Evolutionary conservation across 2,797 vertebrate genomes (phyloP), one percentile per base, ranked within the genome.

Genomic region (Danio aesculapii): DNA sequence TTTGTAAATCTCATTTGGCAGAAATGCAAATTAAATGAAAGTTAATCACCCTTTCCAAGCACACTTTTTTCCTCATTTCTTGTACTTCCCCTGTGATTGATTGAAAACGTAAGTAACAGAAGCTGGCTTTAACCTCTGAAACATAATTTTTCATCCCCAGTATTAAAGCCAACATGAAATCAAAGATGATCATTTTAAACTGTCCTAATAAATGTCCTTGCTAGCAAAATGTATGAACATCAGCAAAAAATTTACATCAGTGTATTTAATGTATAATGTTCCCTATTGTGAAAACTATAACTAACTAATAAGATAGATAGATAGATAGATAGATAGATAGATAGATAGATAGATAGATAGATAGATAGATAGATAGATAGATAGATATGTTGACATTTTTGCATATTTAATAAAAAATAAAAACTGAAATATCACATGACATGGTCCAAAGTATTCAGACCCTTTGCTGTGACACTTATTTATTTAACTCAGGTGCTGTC

Each of bases 11-110:
- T 62, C 55, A 14, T 17, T 52, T 66, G 69, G 67, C 81, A 64
- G 49, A 70, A 71, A 70, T 74, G 70, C 57, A 78, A 81, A 74
- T 81, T n/a, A 81, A 81, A 68, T 75, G 16, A 67, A 75, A 59
- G 49, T 74, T 59, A 74, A 83, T 81, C 47, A 68, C 62, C 7
- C 62, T 83, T 68, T 77, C 66, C 47, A 17, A 50, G 55, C 46
- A 2, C 6, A 6, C 12, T 30, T 13, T 52, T 82, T 62, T 68
- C 30, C 30, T 30, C 30, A 30, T 68, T 63, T n/a, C 16, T 55
- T 70, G 66, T 61, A 55, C 39, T 52, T 69, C 64, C 73, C 52
- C 14, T 8, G 41, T 12, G 58, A 77, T 66, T 82, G 68, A 72
- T 64, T 64, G 43, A 64, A 71, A 55, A 72, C 6, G 1, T n/a